These are phyloP conservation scores for Diaperis boleti DNA, from an alignment of 2,888 invertebrate species.

Conservation along the genomic window DNA sequence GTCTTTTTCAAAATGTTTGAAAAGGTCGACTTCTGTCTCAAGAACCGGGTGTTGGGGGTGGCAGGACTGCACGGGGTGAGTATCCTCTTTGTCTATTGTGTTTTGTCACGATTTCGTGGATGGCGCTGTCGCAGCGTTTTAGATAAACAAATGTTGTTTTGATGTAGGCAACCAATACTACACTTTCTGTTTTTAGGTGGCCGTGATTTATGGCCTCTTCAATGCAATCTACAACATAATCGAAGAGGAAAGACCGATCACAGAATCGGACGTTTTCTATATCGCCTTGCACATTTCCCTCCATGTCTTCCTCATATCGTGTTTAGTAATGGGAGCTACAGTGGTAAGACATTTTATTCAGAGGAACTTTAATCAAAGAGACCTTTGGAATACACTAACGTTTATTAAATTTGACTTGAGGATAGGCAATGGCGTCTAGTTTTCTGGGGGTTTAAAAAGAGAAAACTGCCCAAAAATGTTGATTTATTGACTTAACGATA, in stretches of 20 bases:
- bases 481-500: too few species aligned
- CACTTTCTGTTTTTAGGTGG: not conserved
- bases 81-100: conserved; percentile 8
- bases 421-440: too few species aligned
- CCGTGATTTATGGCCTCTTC: not conserved
- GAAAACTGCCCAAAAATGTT: too few species aligned
- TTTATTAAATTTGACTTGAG: too few species aligned
- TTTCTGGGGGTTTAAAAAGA: too few species aligned
- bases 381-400: too few species aligned
- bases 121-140: not conserved
- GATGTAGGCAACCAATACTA: conserved; percentile 13
- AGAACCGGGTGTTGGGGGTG: conserved; percentile 1
- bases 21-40: conserved; percentile 6
- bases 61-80: conserved; percentile 17
- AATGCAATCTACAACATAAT: conserved; percentile 3
- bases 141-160: not conserved
- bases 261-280: conserved; percentile 11
- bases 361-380: too few species aligned
- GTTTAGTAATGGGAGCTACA: conserved; percentile 4
- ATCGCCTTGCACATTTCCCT: not conserved
- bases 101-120: not conserved
- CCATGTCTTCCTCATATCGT: conserved; percentile 1
- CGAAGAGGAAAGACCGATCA: conserved; percentile 8
- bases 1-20: not conserved
- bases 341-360: too few species aligned